phyloP scores from a whole-genome alignment of 2,888 invertebrate species.

The Leptothorax acervorum region DNA sequence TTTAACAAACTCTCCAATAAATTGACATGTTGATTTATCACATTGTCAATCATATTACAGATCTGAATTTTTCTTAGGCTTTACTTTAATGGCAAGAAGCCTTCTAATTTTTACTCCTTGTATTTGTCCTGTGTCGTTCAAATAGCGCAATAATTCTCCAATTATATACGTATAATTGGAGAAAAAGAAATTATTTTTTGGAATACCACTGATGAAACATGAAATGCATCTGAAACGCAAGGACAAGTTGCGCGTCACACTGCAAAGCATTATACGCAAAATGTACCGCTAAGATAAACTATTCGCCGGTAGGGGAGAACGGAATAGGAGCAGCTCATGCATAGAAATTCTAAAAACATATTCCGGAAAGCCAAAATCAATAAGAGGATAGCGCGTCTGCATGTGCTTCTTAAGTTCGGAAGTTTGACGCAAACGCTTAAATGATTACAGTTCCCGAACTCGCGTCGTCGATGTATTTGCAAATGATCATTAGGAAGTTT shows the following conservation, averaged over 20 bases:
- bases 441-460: conserved; percentile 12
- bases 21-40: neutral
- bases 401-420: neutral
- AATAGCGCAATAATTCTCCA: neutral
- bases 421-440: conserved; percentile 12
- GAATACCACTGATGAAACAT: neutral
- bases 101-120: too few species aligned
- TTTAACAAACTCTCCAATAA: neutral
- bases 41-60: neutral
- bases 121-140: neutral
- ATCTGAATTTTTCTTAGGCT: neutral
- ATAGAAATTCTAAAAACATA: neutral
- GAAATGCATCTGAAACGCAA: neutral
- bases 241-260: neutral
- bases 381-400: neutral
- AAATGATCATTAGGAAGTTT: conserved; percentile 12
- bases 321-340: neutral
- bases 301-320: neutral
- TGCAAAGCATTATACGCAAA: neutral
- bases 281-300: neutral
- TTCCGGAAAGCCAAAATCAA: neutral
- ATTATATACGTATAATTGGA: neutral
- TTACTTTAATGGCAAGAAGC: neutral
- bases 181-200: neutral
- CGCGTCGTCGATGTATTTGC: neutral